Percentiles rank a stretch among this genome's conserved stretches.
phyloP scores from a whole-genome alignment of 92 coral and sea anemone species.

The Porites rus region DNA sequence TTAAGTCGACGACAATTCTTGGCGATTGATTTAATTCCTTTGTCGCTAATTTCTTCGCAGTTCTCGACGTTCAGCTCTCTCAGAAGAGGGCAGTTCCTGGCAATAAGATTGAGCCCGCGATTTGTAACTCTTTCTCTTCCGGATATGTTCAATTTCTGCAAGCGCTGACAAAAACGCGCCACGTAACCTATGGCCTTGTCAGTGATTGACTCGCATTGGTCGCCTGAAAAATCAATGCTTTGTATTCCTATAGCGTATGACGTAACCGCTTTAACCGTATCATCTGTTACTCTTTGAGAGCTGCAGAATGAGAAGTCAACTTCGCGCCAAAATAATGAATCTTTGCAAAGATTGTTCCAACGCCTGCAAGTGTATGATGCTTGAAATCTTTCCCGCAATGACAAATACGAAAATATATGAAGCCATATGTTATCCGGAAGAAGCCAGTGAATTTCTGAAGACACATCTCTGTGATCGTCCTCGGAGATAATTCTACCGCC shows the following conservation, averaged over 20 bases:
- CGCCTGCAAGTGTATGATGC: conserved; percentile 77
- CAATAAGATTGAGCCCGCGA: conserved; percentile 71
- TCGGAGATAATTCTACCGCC: neutral
- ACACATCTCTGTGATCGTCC: neutral
- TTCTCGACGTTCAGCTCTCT: conserved; percentile 71
- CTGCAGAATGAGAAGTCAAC: conserved; percentile 77
- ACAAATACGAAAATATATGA: conserved; percentile 73
- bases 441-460: conserved; percentile 33
- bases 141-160: conserved; percentile 74
- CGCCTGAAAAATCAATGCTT: conserved; percentile 88
- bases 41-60: conserved; percentile 74
- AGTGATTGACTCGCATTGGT: conserved; percentile 79
- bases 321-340: conserved; percentile 86
- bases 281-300: conserved; percentile 61
- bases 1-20: conserved; percentile 67
- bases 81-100: conserved; percentile 72
- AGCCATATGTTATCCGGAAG: conserved; percentile 91
- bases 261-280: conserved; percentile 63
- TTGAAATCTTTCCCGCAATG: conserved; percentile 73
- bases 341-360: conserved; percentile 90
- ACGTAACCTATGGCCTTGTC: conserved; percentile 81
- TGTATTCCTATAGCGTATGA: conserved; percentile 81
- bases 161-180: conserved; percentile 77
- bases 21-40: conserved; percentile 74
- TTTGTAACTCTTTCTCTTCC: conserved; percentile 74